These are phyloP conservation scores for Irena cyanogastra DNA, from an alignment of 2,113 vertebrate genomes.

Conservation along the genomic window DNA sequence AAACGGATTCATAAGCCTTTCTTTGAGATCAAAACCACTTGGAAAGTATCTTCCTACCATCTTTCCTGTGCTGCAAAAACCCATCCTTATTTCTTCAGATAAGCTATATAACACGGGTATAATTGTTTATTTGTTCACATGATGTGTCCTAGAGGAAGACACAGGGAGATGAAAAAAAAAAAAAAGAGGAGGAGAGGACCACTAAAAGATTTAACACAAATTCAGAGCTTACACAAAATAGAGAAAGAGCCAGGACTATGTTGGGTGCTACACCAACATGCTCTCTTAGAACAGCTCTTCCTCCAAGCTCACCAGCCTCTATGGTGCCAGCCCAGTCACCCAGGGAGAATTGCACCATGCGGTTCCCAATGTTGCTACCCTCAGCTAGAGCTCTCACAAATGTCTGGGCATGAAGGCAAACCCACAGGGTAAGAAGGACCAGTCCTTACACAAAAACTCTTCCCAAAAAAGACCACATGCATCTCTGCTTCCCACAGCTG, in stretches of 20 bases:
- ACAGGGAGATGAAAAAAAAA: not conserved
- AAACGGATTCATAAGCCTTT: not conserved
- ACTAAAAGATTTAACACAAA: not conserved
- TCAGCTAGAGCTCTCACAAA: not conserved
- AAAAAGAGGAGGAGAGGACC: not conserved
- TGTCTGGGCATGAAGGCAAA: fast-evolving
- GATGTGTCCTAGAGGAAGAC: not conserved
- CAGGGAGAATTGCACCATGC: not conserved
- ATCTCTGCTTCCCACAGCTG: not conserved
- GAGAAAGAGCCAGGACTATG: not conserved
- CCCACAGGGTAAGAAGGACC: not conserved
- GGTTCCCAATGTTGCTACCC: fast-evolving
- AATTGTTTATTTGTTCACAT: fast-evolving
- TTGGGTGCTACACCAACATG: not conserved
- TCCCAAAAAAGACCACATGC: not conserved
- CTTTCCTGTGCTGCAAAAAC: not conserved
- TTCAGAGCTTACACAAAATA: not conserved
- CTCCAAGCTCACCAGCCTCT: not conserved
- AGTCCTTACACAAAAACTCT: not conserved
- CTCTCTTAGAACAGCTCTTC: not conserved
- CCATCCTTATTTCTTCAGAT: not conserved
- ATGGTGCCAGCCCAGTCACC: fast-evolving
- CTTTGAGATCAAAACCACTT: not conserved
- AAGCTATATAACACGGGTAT: fast-evolving
- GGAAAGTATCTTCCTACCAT: not conserved